These are phyloP conservation scores for Neostethus bicornis DNA, from an alignment of 2,797 vertebrate genomes.

Conservation along the genomic window DNA sequence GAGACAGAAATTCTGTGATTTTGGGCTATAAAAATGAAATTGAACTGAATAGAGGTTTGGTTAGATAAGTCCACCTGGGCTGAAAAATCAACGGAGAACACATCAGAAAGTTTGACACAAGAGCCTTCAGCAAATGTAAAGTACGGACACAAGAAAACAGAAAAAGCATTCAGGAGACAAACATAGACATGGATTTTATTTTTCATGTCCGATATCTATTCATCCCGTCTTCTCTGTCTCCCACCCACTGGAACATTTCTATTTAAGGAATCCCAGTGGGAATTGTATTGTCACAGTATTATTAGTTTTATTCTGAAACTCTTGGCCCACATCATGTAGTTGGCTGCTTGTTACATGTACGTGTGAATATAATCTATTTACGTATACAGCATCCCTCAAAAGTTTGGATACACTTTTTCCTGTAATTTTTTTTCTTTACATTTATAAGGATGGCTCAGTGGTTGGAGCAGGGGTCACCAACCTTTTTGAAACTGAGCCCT, in stretches of 20 bases:
- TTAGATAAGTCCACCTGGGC: conserved; percentile 70
- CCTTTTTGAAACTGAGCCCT: too few relatives aligned
- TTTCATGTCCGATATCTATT: conserved; percentile 37
- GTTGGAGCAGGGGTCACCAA: too few relatives aligned
- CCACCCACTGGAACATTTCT: conserved; percentile 49
- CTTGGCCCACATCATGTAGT: conserved; percentile 31
- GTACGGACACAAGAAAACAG: conserved; percentile 26
- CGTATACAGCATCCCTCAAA: background rate
- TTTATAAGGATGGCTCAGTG: too few relatives aligned
- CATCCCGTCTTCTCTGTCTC: conserved; percentile 39
- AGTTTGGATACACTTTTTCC: background rate
- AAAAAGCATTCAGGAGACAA: conserved; percentile 50
- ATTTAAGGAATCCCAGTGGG: conserved; percentile 57
- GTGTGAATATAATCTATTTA: background rate
- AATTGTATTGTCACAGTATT: conserved; percentile 37
- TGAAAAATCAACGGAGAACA: conserved; percentile 63
- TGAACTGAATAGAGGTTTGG: too few relatives aligned
- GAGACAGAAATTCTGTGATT: too few relatives aligned
- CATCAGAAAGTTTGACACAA: conserved; percentile 52
- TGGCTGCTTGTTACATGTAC: background rate
- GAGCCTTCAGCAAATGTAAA: conserved; percentile 60
- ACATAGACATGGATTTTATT: conserved; percentile 56
- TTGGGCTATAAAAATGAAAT: too few relatives aligned
- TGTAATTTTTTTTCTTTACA: too few relatives aligned
- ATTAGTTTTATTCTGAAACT: conserved; percentile 45